Base-by-base conservation (phyloP, 1,140 invertebrate species). In the Daktulosphaira vitifoliae region DNA sequence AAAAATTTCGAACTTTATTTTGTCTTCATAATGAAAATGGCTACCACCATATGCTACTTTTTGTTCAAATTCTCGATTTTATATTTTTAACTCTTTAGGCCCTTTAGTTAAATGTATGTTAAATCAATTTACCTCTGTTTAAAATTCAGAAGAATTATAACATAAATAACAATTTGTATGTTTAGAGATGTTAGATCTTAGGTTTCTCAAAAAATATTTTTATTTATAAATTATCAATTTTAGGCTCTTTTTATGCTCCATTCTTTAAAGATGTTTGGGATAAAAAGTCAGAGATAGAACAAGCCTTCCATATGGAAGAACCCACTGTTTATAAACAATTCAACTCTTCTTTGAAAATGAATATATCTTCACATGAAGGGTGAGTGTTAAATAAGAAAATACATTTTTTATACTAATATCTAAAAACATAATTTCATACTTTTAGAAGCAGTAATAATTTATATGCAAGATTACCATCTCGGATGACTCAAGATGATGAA, bases 181-280 rank as follows among this genome's bases (percentile, higher is more conserved):
- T n/a, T n/a, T n/a, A n/a, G n/a, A n/a, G n/a, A n/a, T n/a, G n/a
- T n/a, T n/a, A n/a, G n/a, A n/a, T n/a, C n/a, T n/a, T n/a, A n/a
- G n/a, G n/a, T n/a, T n/a, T n/a, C n/a, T n/a, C n/a, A n/a, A n/a
- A n/a, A n/a, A n/a, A n/a, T n/a, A n/a, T n/a, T n/a, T n/a, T n/a
- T n/a, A n/a, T n/a, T n/a, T n/a, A n/a, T n/a, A n/a, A n/a, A n/a
- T n/a, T n/a, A n/a, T n/a, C n/a, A n/a, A n/a, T n/a, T n/a, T 3
- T 75, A 93, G 91, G 90, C 72, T 90, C 90, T 42, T 94, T 94
- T 76, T 97, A 93, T 75, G 92, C 89, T 49, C 92, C 91, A 53
- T 97, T 98, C 78, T 92, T 97, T 76, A 92, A 93, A 74, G 90
- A 92, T 76, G 90, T 92, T 15, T 95, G 91, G 90, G 91, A 95